Base-by-base conservation (phyloP, 2,888 invertebrate species). In the Drosophila macrospina region DNA sequence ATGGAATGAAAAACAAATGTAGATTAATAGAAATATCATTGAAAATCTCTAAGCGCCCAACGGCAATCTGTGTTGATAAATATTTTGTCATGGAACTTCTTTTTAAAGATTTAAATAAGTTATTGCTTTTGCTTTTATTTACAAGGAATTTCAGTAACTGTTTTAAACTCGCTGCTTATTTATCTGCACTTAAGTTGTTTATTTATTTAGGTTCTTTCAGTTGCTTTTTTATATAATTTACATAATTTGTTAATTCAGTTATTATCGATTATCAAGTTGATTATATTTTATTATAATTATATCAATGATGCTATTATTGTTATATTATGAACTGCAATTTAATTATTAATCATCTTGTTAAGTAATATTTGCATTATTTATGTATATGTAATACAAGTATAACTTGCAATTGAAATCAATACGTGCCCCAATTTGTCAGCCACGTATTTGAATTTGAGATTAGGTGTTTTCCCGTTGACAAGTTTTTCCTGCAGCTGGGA, bases 391-490 rank as follows among this genome's bases (percentile, higher is more conserved):
- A 1, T 28, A 28, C 26, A 34, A 34, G 50, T 50, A 36, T 4
- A 28, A 15, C 10, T 41, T 24, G 13, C n/a, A 10, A 34, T 52
- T 60, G 28, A 42, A 34, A 52, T 36, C 10, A 13, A 64, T 50
- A 72, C 68, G 48, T 68, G 51, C 26, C 41, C 0, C 39, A 61
- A 45, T 48, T 41, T 45, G 41, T 4, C 37, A 34, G 50, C 37
- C 20, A 34, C 48, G 44, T 36, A 42, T 54, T 75, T 45, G 48
- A 76, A 60, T 41, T 71, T 45, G 39, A 20, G 66, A 67, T 62
- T 59, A 66, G 50, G 34, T 44, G 13, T 52, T 65, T 28, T 45
- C 32, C 20, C 15, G 11, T 36, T 74, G 62, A 57, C 57, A 57
- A 63, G 39, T 59, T 68, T 32, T 37, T 16, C 34, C 50, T 16